Evolutionary conservation across 2,113 vertebrate species (phyloP).

Genomic region (Heterocephalus glaber): DNA sequence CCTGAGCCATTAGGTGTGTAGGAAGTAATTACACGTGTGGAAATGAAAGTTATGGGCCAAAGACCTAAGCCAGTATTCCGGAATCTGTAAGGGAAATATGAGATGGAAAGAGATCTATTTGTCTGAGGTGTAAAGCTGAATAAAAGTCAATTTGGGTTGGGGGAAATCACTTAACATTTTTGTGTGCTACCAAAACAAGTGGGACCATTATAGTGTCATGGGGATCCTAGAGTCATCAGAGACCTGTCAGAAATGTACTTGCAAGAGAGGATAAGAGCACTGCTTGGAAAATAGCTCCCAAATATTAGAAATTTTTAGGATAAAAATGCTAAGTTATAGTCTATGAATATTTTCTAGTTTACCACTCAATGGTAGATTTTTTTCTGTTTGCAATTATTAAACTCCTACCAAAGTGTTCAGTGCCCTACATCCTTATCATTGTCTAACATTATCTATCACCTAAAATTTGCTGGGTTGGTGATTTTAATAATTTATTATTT

Average conservation of each 20-base stretch:
- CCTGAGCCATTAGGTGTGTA: neutral
- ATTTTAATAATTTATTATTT: neutral
- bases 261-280: neutral
- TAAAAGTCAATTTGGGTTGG: neutral
- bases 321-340: neutral
- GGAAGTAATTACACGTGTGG: neutral
- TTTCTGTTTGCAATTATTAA: neutral
- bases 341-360: neutral
- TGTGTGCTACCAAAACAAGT: neutral
- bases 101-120: neutral
- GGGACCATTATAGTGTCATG: neutral
- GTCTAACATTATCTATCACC: neutral
- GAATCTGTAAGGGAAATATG: neutral
- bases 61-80: neutral
- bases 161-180: neutral
- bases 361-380: neutral
- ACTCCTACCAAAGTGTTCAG: neutral
- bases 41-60: neutral
- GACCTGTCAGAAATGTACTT: neutral
- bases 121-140: neutral
- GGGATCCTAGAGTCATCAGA: neutral
- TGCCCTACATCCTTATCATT: neutral
- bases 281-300: neutral
- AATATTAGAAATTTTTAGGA: neutral
- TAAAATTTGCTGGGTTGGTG: neutral